Conservation (phyloP, 2,888 invertebrate genomes). For the Scaptomyza flava region DNA sequence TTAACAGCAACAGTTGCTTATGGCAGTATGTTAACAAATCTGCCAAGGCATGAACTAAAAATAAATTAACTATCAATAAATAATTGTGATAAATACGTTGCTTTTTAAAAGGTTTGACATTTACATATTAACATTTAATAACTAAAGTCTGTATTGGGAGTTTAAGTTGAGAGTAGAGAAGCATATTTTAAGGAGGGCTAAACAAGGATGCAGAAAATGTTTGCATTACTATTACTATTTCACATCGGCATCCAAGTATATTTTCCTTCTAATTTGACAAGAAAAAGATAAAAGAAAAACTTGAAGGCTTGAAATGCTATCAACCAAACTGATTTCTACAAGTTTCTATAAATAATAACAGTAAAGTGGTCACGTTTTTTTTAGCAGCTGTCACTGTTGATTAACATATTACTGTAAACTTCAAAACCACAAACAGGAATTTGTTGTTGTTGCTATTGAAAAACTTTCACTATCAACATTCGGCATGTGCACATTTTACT, state of each 20-base stretch:
- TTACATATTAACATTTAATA: no score
- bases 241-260: no score
- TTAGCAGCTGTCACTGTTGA: slow-evolving; percentile 8
- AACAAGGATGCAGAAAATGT: no score
- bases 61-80: background rate
- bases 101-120: no score
- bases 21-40: slow-evolving; percentile 4
- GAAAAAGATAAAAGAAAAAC: background rate
- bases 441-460: slow-evolving; percentile 35
- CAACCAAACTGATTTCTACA: background rate
- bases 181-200: no score
- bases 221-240: no score
- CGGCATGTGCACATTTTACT: slow-evolving; percentile 24
- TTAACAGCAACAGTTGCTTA: slow-evolving; percentile 27
- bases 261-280: no score
- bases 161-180: no score
- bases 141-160: no score
- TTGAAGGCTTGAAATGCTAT: background rate
- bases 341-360: background rate
- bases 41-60: background rate
- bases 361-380: background rate
- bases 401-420: slow-evolving; percentile 63
- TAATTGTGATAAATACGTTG: no score
- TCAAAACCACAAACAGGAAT: slow-evolving; percentile 59
- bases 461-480: slow-evolving; percentile 70